Percentiles rank a stretch among this genome's conserved stretches.
Evolutionary conservation across 2,797 vertebrate genomes (phyloP).

Genomic region (Hydrolagus colliei): DNA sequence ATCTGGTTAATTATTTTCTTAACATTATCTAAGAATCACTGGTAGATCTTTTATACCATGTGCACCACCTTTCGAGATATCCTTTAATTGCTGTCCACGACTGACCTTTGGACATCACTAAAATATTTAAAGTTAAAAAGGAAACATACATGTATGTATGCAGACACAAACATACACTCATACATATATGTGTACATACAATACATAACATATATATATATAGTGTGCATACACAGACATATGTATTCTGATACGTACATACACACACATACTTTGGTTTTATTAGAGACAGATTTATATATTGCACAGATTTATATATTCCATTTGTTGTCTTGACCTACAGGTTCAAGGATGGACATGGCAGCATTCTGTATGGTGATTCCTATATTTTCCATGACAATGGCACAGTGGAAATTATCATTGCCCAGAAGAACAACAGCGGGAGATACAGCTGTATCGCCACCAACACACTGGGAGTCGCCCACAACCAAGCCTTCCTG

Average conservation of each 20-base stretch:
- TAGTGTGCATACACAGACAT: neutral
- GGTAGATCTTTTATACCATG: neutral
- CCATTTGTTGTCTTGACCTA: neutral
- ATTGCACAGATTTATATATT: neutral
- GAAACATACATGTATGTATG: no score
- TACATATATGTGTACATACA: neutral
- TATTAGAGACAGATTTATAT: neutral
- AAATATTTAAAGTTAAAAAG: no score
- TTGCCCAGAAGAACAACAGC: constrained; percentile 66
- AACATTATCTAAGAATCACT: neutral
- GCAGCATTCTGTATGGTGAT: constrained; percentile 71
- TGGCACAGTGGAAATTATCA: constrained; percentile 77
- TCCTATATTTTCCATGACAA: constrained; percentile 76
- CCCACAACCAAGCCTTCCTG: constrained; percentile 78
- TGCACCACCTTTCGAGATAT: neutral
- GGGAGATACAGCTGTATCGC: constrained; percentile 86
- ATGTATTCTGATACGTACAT: neutral
- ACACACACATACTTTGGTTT: neutral
- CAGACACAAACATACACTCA: neutral
- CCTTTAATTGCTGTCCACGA: neutral
- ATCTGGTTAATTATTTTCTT: neutral
- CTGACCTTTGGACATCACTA: no score
- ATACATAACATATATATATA: neutral
- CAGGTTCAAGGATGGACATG: constrained; percentile 84
- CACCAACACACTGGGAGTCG: constrained; percentile 72